Evolutionary conservation across 2,888 invertebrate species (phyloP), one percentile per base, ranked within the genome.

Genomic region (Gastrophysa polygoni): DNA sequence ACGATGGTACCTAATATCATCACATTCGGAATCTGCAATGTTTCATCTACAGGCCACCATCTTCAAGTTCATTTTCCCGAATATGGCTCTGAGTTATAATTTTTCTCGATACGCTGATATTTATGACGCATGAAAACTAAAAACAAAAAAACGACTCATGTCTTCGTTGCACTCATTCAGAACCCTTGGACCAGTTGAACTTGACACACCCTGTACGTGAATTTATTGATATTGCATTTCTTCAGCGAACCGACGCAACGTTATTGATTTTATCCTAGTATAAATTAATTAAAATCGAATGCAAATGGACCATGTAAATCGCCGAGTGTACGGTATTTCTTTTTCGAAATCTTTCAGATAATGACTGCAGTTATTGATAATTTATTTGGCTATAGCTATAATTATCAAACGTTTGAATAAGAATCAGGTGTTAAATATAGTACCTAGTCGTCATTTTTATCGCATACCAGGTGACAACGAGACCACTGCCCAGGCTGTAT

Each of bases 271-370:
- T 61, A 61, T 57, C 61, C 17, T 11, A 21, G 57, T 44, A 61
- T 61, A 56, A 57, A 61, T 61, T 61, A 61, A 61, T 57, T 57
- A 20, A 56, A 56, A 57, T 44, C 29, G 29, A 50, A 46, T 50
- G 61, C 46, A 61, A 61, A 57, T 61, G 61, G 61, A 61, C 61
- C 56, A 57, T 44, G 56, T 61, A 47, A 61, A 38, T 61, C 50
- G 56, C 57, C 44, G 34, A 50, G 46, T 49, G 57, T 57, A 57
- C 24, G 58, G 49, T 51, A 51, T 51, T 51, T 49, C n/a, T n/a
- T 51, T 14, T 49, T n/a, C 44, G 44, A 58, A 50, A 58, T 28
- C 58, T 58, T 18, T 32, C 50, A 16, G 4, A 43, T 58, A 58
- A 38, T 32, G 50, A 58, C 47, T 16, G 17, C 43, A n/a, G 11